Conservation (phyloP, 2,113 vertebrate genomes). For the Hiodon alosoides region DNA sequence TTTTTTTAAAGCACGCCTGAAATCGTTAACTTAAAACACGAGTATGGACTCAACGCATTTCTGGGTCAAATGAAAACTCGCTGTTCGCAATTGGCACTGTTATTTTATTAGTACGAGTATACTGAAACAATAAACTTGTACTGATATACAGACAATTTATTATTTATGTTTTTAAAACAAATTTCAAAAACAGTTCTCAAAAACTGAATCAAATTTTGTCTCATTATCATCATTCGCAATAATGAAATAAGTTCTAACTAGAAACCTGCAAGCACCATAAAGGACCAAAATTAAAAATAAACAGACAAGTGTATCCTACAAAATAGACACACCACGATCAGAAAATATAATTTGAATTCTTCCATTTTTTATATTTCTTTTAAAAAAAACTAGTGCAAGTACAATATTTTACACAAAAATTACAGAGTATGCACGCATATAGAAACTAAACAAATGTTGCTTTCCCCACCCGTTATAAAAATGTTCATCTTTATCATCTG, state of each 20-base stretch:
- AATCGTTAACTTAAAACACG: neutral
- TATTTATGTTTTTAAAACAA: constrained; percentile 83
- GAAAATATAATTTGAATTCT: constrained; percentile 96
- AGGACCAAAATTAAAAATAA: constrained; percentile 91
- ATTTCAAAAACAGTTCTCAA: constrained; percentile 73
- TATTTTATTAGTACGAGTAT: constrained; percentile 96
- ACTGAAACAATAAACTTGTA: constrained; percentile 97
- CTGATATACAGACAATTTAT: constrained; percentile 93
- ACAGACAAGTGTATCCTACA: constrained; percentile 94
- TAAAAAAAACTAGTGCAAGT: constrained; percentile 95
- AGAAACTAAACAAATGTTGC: constrained; percentile 72
- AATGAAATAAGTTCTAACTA: constrained; percentile 96
- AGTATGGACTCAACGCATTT: neutral
- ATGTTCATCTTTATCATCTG: constrained; percentile 73
- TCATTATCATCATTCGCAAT: constrained; percentile 85
- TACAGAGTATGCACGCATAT: constrained; percentile 93
- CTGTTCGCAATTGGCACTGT: constrained; percentile 80
- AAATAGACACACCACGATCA: constrained; percentile 94
- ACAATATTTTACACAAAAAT: constrained; percentile 92
- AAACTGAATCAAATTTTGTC: constrained; percentile 96
- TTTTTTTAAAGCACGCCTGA: no score
- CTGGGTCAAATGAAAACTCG: neutral
- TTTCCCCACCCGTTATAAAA: constrained; percentile 72
- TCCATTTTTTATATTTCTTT: constrained; percentile 82
- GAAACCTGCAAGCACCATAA: constrained; percentile 96